These are phyloP conservation scores for Cygnus buccinator DNA, from an alignment of 2,113 vertebrate genomes.

Conservation along the genomic window DNA sequence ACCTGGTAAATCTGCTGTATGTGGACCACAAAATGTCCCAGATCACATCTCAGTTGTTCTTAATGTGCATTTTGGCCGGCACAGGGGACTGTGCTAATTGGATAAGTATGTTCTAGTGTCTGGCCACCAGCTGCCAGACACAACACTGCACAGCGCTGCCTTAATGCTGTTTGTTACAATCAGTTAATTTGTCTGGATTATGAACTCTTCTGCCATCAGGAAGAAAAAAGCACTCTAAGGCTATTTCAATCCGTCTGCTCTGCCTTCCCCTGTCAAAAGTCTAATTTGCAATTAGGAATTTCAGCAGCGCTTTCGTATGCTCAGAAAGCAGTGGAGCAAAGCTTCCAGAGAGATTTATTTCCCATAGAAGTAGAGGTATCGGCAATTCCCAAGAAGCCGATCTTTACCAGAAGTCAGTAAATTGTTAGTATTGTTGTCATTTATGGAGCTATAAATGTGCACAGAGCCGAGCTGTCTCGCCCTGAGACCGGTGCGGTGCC, in stretches of 20 bases:
- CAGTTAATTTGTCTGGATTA: slow-evolving; percentile 53
- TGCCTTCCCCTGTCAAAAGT: slow-evolving; percentile 47
- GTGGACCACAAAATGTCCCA: slow-evolving; percentile 15
- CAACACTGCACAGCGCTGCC: background rate
- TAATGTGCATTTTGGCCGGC: slow-evolving; percentile 38
- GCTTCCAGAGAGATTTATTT: slow-evolving; percentile 44
- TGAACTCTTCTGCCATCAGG: slow-evolving; percentile 45
- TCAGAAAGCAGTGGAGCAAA: slow-evolving; percentile 35
- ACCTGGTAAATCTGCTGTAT: slow-evolving; percentile 48
- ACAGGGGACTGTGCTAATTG: slow-evolving; percentile 16
- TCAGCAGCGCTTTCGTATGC: slow-evolving; percentile 36
- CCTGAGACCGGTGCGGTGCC: accelerated
- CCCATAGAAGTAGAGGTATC: slow-evolving; percentile 24
- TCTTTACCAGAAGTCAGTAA: slow-evolving; percentile 49
- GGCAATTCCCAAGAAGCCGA: slow-evolving; percentile 32
- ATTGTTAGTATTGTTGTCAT: background rate
- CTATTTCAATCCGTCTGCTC: slow-evolving; percentile 51
- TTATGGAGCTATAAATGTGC: slow-evolving; percentile 19
- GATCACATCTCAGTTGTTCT: slow-evolving; percentile 39
- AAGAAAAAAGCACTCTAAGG: slow-evolving; percentile 43
- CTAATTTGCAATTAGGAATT: slow-evolving; percentile 59
- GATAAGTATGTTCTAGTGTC: slow-evolving; percentile 57
- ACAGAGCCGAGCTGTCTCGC: background rate
- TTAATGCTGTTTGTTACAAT: slow-evolving; percentile 52
- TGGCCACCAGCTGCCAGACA: slow-evolving; percentile 64